Percentiles rank a stretch among this genome's conserved stretches.
These are phyloP conservation scores for Drosophila teissieri DNA, from an alignment of 1,140 invertebrate genomes.

Conservation along the genomic window DNA sequence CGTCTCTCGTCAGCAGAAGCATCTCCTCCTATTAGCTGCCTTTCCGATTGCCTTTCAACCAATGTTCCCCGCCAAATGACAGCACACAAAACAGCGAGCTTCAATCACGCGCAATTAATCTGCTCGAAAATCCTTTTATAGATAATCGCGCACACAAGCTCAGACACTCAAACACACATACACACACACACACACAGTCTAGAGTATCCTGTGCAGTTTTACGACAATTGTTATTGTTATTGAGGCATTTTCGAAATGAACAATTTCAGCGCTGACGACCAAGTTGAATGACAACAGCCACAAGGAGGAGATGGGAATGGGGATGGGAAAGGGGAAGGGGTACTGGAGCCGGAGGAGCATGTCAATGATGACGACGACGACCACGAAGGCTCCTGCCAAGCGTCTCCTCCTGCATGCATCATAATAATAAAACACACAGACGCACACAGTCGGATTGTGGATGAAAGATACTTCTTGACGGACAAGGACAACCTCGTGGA, in stretches of 20 bases:
- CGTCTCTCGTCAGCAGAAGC: neutral
- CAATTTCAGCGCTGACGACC: slow-evolving; percentile 78
- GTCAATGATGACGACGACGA: slow-evolving; percentile 68
- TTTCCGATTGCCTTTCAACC: slow-evolving; percentile 10
- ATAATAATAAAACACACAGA: slow-evolving; percentile 81
- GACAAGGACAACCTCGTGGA: slow-evolving; percentile 63
- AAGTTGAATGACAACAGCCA: slow-evolving; percentile 74
- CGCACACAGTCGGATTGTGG: slow-evolving; percentile 27
- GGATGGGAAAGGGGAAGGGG: neutral
- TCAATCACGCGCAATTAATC: slow-evolving; percentile 82
- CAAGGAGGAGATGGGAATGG: neutral
- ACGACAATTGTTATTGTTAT: slow-evolving; percentile 84
- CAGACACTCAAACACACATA: slow-evolving; percentile 39
- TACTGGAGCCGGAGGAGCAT: slow-evolving; percentile 60
- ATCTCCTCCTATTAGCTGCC: neutral
- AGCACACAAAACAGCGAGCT: slow-evolving; percentile 59
- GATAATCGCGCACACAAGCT: slow-evolving; percentile 75
- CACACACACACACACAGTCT: slow-evolving; percentile 11
- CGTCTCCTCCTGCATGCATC: slow-evolving; percentile 71
- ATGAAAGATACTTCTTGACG: slow-evolving; percentile 42
- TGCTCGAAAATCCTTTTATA: slow-evolving; percentile 82
- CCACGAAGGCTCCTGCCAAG: slow-evolving; percentile 42
- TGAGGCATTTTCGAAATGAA: slow-evolving; percentile 84
- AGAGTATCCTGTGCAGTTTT: slow-evolving; percentile 78
- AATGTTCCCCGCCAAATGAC: slow-evolving; percentile 28